Evolutionary conservation across 2,113 vertebrate species (phyloP), one percentile per base, ranked within the genome.

Genomic region (Lipotes vexillifer): DNA sequence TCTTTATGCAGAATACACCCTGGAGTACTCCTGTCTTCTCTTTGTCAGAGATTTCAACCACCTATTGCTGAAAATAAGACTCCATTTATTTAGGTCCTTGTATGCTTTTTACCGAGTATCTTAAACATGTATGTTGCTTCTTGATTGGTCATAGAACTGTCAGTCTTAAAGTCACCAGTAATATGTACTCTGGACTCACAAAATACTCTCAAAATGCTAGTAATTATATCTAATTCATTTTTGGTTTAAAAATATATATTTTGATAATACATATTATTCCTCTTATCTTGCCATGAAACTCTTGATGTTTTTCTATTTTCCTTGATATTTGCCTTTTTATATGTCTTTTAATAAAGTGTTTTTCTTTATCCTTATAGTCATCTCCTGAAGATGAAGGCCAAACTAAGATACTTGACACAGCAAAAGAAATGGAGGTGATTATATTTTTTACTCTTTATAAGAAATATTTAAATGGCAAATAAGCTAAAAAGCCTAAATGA

Each of bases 381-480:
- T 44, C 93, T 41, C 98, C 98, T 41, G 98, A 99, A 91, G 91
- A 96, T 31, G 98, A 99, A 95, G 59, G 72, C 77, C 88, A 92
- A 20, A 93, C 92, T 2, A 96, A 97, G 88, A 98, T 93, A 78
- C 66, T 87, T 0, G 98, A 98, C 63, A 21, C 96, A 72, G 25
- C 91, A 11, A 99, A 98, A 96, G 99, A 99, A 44, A 8, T 96
- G 38, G 99, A 99, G 99, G 99, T 99, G 87, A 97, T 49, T 41
- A 1, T 44, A 55, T 96, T 96, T 96, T 20, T 25, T 46, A 36
- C 93, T n/a, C 77, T 84, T 97, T 44, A 38, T 17, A 6, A 1
- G 36, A 59, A 57, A 44, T 33, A 44, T 23, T 91, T 96, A 96
- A 81, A 33, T 87, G 41, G 49, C 46, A 21, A 90, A 20, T 66